These are phyloP conservation scores for Drosophila siamana DNA, from an alignment of 2,888 invertebrate species.

Conservation along the genomic window DNA sequence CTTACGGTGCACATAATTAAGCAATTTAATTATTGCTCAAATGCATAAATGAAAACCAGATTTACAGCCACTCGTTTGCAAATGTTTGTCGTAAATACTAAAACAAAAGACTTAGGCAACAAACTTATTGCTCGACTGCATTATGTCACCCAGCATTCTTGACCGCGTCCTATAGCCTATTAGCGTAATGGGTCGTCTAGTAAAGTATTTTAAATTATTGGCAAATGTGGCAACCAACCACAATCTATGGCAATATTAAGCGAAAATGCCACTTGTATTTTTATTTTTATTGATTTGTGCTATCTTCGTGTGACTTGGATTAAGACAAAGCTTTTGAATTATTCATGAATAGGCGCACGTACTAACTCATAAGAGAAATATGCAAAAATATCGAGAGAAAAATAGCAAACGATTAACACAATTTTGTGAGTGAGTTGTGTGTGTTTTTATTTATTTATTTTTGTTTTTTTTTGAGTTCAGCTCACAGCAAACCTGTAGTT, in stretches of 20 bases:
- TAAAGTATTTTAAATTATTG: background rate
- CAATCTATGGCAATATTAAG: slow-evolving; percentile 21
- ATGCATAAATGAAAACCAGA: slow-evolving; percentile 26
- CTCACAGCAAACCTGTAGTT: slow-evolving; percentile 66
- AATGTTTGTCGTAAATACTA: slow-evolving; percentile 27
- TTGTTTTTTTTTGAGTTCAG: slow-evolving; percentile 25
- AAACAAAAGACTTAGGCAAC: slow-evolving; percentile 46
- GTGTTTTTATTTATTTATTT: slow-evolving; percentile 28
- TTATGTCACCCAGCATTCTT: slow-evolving; percentile 1
- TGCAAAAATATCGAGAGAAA: slow-evolving; percentile 21
- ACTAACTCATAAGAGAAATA: slow-evolving; percentile 36
- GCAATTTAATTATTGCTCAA: slow-evolving; percentile 22
- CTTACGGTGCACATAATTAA: slow-evolving; percentile 24
- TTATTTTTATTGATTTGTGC: slow-evolving; percentile 9
- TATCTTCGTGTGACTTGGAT: slow-evolving; percentile 22
- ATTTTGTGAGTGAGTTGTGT: too few relatives aligned
- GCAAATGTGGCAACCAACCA: slow-evolving; percentile 11
- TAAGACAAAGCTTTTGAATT: slow-evolving; percentile 60
- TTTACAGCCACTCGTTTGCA: slow-evolving; percentile 13
- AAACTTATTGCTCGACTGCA: slow-evolving; percentile 40
- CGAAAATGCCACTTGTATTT: slow-evolving; percentile 46
- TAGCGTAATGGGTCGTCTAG: slow-evolving; percentile 13
- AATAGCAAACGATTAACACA: slow-evolving; percentile 71
- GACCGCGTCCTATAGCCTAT: slow-evolving; percentile 17
- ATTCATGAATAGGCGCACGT: slow-evolving; percentile 53